Base-by-base conservation (phyloP, 2,113 vertebrate species). In the Nyctereutes procyonoides region DNA sequence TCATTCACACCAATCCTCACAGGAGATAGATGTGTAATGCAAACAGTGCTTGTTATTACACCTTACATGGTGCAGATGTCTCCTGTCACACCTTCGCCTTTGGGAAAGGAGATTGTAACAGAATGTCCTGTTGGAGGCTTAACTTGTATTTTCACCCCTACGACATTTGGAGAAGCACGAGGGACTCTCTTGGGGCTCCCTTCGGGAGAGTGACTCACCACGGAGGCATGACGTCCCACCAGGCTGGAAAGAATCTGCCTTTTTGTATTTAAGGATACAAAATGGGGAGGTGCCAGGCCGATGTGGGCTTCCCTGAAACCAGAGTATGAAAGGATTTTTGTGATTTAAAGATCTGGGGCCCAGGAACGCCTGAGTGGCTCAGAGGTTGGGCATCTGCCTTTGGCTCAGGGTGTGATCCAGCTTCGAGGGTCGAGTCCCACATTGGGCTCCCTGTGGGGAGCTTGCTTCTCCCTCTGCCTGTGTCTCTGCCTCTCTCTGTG, bases 201-300 rank as follows among this genome's bases (percentile, higher is more conserved):
- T 93, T 69, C 73, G 71, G 86, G 92, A 92, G 17, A n/a, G 8
- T 63, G 94, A 97, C 63, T 93, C 88, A 93, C 86, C 60, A 38
- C 14, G 79, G 86, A 93, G 55, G 48, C 71, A 95, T 30, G 51
- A 74, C 0, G 0, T 93, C 85, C 82, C 82, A 82, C 79, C 77
- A 95, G 73, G 28, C 73, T 85, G 38, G 20, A 62, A 43, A 85
- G 76, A 97, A 91, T 43, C 53, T 26, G 77, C n/a, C 30, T 97
- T 98, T 98, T 92, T 82, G 73, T 90, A 77, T 94, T 87, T 55
- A 85, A 83, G 81, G 60, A 79, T 86, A 76, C 88, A 85, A 96
- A 63, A n/a, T 80, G 48, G 86, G 93, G 62, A 74, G 73, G 43
- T 12, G 19, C 82, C 62, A 67, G 22, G 69, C 60, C 51, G n/a